phyloP scores from a whole-genome alignment of 1,140 invertebrate genomes.

The Andrena cerasifolii region DNA sequence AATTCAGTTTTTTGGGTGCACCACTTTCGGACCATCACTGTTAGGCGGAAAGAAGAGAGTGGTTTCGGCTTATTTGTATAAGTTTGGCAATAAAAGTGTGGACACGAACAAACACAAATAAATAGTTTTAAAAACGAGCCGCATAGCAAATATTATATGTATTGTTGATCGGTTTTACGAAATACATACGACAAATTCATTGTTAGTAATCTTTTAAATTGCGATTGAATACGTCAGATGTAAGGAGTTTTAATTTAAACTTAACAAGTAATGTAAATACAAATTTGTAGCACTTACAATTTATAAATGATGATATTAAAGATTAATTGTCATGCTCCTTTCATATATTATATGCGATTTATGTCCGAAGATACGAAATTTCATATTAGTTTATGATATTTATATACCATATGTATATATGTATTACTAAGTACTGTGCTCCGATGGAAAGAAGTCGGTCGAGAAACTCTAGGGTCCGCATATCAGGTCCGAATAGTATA shows the following conservation, averaged over 20 bases:
- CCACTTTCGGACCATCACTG: too few species aligned
- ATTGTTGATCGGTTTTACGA: conserved; percentile 8
- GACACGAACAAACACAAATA: conserved; percentile 20
- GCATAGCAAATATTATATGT: not conserved
- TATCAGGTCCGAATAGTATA: too few species aligned
- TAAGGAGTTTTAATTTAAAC: not conserved
- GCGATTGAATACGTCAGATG: not conserved
- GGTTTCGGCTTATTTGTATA: conserved; percentile 45
- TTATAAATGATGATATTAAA: conserved; percentile 1
- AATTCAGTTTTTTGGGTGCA: conserved; percentile 25
- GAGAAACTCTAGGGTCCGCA: too few species aligned
- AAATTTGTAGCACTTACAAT: conserved; percentile 5
- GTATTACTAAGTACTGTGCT: conserved; percentile 34
- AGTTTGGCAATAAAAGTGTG: conserved; percentile 33
- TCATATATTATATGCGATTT: not conserved
- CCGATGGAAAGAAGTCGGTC: not conserved
- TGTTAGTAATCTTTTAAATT: not conserved
- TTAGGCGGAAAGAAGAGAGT: conserved; percentile 24
- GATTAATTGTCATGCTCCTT: not conserved
- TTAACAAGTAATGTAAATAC: conserved; percentile 22
- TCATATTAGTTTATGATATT: conserved; percentile 8
- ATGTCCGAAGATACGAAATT: not conserved
- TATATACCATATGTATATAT: not conserved
- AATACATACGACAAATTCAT: not conserved
- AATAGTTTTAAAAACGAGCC: conserved; percentile 6